These are phyloP conservation scores for Gymnoscopelus microlampas DNA, from an alignment of 2,797 vertebrate genomes.

Conservation along the genomic window DNA sequence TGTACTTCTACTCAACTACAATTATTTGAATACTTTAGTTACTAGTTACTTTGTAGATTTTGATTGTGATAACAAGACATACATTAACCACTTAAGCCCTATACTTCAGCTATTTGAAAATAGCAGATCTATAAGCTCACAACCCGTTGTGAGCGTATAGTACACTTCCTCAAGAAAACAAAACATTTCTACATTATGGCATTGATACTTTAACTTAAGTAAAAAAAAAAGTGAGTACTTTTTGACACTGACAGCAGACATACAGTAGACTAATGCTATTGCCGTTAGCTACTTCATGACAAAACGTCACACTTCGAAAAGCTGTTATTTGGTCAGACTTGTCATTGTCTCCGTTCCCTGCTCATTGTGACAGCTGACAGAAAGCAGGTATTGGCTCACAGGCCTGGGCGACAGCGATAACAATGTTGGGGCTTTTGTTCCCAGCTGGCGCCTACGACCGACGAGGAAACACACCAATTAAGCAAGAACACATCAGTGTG, in stretches of 20 bases:
- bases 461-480: slow-evolving; percentile 72
- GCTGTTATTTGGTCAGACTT: slow-evolving; percentile 56
- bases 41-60: too few relatives aligned
- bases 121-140: too few relatives aligned
- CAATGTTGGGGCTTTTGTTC: slow-evolving; percentile 73
- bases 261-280: background rate
- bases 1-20: too few relatives aligned
- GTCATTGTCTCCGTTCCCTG: slow-evolving; percentile 52
- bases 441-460: slow-evolving; percentile 47
- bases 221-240: slow-evolving; percentile 3
- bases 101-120: too few relatives aligned
- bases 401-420: slow-evolving; percentile 72
- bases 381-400: slow-evolving; percentile 71
- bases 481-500: slow-evolving; percentile 45
- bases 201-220: background rate
- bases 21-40: too few relatives aligned
- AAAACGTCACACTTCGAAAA: slow-evolving; percentile 22
- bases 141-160: too few relatives aligned
- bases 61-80: too few relatives aligned
- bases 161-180: too few relatives aligned
- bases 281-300: background rate
- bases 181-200: too few relatives aligned
- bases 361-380: slow-evolving; percentile 33
- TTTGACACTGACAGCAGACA: background rate
- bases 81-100: too few relatives aligned